Evolutionary conservation across 2,113 vertebrate genomes (phyloP).

Genomic region (Pelmatolapia mariae): DNA sequence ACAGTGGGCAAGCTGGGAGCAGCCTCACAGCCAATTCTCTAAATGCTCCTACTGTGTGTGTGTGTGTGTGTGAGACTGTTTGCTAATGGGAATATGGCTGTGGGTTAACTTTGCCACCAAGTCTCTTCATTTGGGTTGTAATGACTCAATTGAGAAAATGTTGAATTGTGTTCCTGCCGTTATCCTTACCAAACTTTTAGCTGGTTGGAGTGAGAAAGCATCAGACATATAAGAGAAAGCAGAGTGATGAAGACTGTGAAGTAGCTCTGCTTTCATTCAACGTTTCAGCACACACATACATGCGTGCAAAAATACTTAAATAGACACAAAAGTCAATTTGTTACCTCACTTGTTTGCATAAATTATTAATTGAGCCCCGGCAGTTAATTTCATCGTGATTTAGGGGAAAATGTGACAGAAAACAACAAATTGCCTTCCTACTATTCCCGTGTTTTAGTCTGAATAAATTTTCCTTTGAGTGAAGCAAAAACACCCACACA

Average conservation of each 20-base stretch:
- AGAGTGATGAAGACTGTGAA: background rate
- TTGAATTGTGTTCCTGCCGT: background rate
- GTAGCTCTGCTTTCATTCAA: background rate
- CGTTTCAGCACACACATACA: background rate
- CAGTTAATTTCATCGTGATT: conserved; percentile 22
- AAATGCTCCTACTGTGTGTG: conserved; percentile 12
- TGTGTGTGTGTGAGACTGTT: background rate
- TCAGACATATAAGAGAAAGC: background rate
- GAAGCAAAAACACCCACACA: background rate
- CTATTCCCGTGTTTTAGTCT: background rate
- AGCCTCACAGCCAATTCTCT: conserved; percentile 40
- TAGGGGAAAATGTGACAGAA: background rate
- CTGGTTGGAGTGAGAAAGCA: background rate
- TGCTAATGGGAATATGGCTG: conserved; percentile 33
- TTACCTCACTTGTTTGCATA: background rate
- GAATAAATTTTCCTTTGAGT: background rate
- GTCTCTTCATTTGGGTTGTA: conserved; percentile 8
- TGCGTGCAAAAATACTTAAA: background rate
- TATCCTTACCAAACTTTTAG: background rate
- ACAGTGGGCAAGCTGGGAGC: conserved; percentile 51
- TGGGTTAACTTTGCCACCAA: conserved; percentile 19
- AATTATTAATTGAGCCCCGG: background rate
- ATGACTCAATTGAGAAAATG: background rate
- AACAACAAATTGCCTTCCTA: background rate
- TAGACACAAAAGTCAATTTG: background rate